Evolutionary conservation across 2,888 invertebrate species (phyloP), one percentile per base, ranked within the genome.

Genomic region (Tenthredo mesomela): DNA sequence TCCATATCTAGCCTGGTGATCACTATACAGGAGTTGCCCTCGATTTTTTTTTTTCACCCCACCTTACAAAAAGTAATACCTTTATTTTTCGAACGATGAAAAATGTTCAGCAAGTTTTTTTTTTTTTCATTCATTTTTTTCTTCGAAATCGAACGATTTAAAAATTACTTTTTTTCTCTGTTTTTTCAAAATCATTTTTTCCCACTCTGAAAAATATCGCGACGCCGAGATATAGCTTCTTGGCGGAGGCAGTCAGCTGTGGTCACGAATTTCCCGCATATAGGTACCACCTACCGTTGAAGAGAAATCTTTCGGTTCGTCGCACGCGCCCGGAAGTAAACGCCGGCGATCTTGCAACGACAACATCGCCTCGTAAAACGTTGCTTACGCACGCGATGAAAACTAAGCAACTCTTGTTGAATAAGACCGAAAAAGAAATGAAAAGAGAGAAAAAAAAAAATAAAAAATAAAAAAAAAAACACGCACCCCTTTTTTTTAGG

Each of bases 241-340:
- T 15, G n/a, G 18, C 18, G 54, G 54, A 54, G 50, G 77, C 54
- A 54, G 77, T 77, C 77, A 77, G 77, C 77, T 77, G 73, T 73
- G 77, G 78, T 58, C 58, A 80, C 78, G 78, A 80, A 80, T 61
- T 80, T n/a, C 58, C 25, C 71, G 25, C n/a, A n/a, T 67, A 37
- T 37, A 37, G 7, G 7, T 37, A 33, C 33, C 4, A 2, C 29
- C 29, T 33, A 67, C 15, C 25, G 40, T 25, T 37, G 40, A 58
- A 80, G 80, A 61, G 80, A 80, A 80, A 61, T 80, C 80, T 58
- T 80, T 80, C 80, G 80, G 33, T 61, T 29, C 37, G 58, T 80
- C 25, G 40, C 80, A 80, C 58, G 54, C 58, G 58, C 80, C 37
- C 58, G 80, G 54, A 80, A 80, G 80, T 37, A 40, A 43, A n/a